Evolutionary conservation across 2,888 invertebrate genomes (phyloP), one percentile per base, ranked within the genome.

Genomic region (Metellina segmentata): DNA sequence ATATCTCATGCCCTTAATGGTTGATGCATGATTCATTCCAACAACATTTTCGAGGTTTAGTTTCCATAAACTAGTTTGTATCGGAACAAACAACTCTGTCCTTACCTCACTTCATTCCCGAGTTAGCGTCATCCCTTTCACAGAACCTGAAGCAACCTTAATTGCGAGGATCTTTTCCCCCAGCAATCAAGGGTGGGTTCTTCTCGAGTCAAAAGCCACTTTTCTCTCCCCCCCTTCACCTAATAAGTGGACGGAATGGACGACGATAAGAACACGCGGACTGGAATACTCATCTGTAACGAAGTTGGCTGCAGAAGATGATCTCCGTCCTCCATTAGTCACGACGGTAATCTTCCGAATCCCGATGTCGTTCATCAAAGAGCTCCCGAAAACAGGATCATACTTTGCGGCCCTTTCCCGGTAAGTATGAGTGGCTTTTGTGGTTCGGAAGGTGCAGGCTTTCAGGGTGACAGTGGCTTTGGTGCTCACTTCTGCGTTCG

Each of bases 241-340:
- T 16, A 61, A 61, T 61, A 61, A 61, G 61, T 16, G 61, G 61
- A 11, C 61, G 20, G 85, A 19, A 34, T 6, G 13, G 87, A 34
- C n/a, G 51, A 79, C 20, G 87, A 87, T 87, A 87, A 87, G 79
- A 52, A 52, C 79, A 79, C 34, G 16, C 87, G 70, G 34, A 34
- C 34, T 86, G 51, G 78, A 86, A 86, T 86, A 6, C 87, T 71
- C 87, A 81, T 81, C 79, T 79, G 87, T 72, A 53, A 87, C 78
- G 77, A 86, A 77, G 86, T 78, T 13, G 11, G 69, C 61, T 20
- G 48, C 71, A 61, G 61, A 72, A 51, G 87, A 87, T 87, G 72
- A 87, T 87, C 87, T 53, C 72, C 16, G 48, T 69, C 69, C 49
- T 52, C 71, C 81, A 87, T 87, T 79, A 87, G 81, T 87, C 81